Percentiles rank a stretch among this genome's conserved stretches.
These are phyloP conservation scores for Alviniconcha strummeri DNA, from an alignment of 2,888 invertebrate genomes.

Conservation along the genomic window DNA sequence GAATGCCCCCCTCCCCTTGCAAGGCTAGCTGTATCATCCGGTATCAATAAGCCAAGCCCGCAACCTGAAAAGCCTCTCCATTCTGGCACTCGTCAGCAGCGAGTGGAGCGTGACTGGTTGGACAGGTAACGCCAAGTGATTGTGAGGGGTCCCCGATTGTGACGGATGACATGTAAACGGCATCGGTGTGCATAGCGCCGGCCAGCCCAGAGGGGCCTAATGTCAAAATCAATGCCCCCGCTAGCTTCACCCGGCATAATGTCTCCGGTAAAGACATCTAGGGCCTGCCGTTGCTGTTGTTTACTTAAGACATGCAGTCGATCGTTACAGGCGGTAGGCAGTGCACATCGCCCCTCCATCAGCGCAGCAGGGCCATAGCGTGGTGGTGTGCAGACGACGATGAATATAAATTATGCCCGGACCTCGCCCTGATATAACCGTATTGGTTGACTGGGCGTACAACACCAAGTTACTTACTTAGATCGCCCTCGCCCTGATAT, in stretches of 20 bases:
- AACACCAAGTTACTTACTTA: too few species aligned
- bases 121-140: not conserved
- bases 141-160: not conserved
- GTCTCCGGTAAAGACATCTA: too few species aligned
- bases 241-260: not conserved
- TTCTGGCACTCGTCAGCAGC: not conserved
- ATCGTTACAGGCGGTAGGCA: not conserved
- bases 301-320: not conserved
- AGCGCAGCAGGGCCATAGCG: not conserved
- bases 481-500: too few species aligned
- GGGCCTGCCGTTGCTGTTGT: too few species aligned
- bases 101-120: not conserved
- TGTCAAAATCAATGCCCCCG: slow-evolving; percentile 1
- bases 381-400: not conserved
- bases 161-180: not conserved
- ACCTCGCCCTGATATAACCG: not conserved
- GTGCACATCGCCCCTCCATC: not conserved
- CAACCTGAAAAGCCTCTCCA: not conserved
- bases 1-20: not conserved
- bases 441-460: too few species aligned
- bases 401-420: not conserved
- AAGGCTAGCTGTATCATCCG: too few species aligned
- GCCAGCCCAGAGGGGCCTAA: not conserved
- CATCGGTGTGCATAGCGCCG: not conserved
- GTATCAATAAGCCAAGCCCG: not conserved